phyloP scores from a whole-genome alignment of 2,888 invertebrate genomes.

The Enchytraeus crypticus region DNA sequence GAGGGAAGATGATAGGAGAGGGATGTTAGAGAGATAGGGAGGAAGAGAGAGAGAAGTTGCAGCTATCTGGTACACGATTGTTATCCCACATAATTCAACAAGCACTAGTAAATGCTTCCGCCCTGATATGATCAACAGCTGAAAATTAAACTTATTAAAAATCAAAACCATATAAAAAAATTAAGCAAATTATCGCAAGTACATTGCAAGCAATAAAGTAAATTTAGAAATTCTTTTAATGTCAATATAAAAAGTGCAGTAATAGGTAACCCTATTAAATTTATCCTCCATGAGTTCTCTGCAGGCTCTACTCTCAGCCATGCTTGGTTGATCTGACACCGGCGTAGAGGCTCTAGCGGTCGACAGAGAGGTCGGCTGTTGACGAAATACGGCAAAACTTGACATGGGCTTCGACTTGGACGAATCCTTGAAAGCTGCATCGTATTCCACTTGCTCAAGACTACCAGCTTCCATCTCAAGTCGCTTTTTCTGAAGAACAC shows the following conservation, averaged over 20 bases:
- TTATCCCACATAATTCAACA: too few relatives aligned
- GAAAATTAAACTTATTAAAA: too few relatives aligned
- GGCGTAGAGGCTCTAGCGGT: constrained; percentile 33
- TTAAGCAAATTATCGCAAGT: neutral
- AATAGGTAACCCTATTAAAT: constrained; percentile 62
- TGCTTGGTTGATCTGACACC: constrained; percentile 30
- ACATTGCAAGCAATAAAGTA: neutral
- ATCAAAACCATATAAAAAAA: neutral
- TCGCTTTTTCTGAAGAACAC: too few relatives aligned
- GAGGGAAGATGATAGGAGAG: too few relatives aligned
- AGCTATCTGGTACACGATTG: too few relatives aligned
- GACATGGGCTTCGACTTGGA: neutral
- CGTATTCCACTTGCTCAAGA: constrained; percentile 45
- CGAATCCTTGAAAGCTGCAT: constrained; percentile 37
- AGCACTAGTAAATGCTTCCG: too few relatives aligned
- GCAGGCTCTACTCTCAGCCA: constrained; percentile 80
- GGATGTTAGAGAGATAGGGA: too few relatives aligned
- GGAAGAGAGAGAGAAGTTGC: too few relatives aligned
- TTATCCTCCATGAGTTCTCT: constrained; percentile 71
- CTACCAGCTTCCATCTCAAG: too few relatives aligned
- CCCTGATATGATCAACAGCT: too few relatives aligned
- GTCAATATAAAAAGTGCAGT: neutral
- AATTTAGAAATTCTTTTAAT: too few relatives aligned
- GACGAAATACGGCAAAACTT: constrained; percentile 1
- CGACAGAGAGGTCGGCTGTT: constrained; percentile 33